These are phyloP conservation scores for Chironomus striatipennis DNA, from an alignment of 1,140 invertebrate genomes.

Conservation along the genomic window DNA sequence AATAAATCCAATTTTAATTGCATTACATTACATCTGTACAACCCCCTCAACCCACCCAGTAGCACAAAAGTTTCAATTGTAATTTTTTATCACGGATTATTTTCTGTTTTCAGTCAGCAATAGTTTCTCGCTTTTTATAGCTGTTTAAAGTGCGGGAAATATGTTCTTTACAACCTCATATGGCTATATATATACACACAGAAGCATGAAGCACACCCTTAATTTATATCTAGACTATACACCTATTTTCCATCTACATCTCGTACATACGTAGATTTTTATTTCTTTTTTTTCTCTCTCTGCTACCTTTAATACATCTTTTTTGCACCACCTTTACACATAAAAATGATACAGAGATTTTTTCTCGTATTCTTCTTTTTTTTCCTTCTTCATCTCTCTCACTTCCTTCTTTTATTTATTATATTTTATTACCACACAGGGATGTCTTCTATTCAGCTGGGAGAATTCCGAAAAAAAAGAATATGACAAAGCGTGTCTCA, in stretches of 20 bases:
- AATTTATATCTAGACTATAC: constrained; percentile 3
- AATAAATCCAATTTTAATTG: too few relatives aligned
- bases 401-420: not conserved
- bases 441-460: not conserved
- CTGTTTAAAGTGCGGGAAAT: not conserved
- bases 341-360: not conserved
- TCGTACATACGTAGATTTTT: not conserved
- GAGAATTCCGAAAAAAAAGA: not conserved
- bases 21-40: too few relatives aligned
- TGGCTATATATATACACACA: not conserved
- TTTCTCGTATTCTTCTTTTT: not conserved
- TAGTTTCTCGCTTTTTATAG: not conserved
- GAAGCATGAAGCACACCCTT: constrained; percentile 5
- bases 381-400: not conserved
- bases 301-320: not conserved
- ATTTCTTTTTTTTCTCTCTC: not conserved
- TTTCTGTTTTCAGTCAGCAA: not conserved
- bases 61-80: too few relatives aligned
- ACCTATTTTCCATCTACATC: not conserved
- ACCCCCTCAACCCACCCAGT: too few relatives aligned
- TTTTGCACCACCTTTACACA: constrained; percentile 1
- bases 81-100: not conserved
- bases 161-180: not conserved
- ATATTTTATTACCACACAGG: constrained; percentile 20
- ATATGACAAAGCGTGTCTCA: not conserved